phyloP scores from a whole-genome alignment of 2,797 vertebrate species.

The Sylvilagus floridanus region DNA sequence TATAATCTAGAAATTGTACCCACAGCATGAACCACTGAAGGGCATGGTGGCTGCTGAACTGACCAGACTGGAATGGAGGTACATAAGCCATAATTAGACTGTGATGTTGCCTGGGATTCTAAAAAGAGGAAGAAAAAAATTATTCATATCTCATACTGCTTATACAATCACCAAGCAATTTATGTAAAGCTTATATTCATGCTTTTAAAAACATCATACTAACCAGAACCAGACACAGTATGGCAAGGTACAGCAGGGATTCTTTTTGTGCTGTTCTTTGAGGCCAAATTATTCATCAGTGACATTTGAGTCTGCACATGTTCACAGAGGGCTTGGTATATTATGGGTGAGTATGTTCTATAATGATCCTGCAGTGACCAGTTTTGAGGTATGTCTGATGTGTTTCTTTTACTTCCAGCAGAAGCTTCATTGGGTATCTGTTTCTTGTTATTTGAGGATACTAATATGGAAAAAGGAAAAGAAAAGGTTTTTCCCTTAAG shows the following conservation, averaged over 20 bases:
- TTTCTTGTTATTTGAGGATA: conserved; percentile 85
- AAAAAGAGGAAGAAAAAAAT: conserved; percentile 63
- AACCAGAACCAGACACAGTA: conserved; percentile 81
- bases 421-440: conserved; percentile 53
- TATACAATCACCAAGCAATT: conserved; percentile 40
- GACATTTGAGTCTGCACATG: conserved; percentile 88
- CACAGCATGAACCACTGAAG: conserved; percentile 84
- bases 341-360: conserved; percentile 81
- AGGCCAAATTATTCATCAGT: conserved; percentile 79
- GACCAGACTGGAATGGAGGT: conserved; percentile 85
- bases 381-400: conserved; percentile 61
- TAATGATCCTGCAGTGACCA: conserved; percentile 78
- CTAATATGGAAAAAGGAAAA: conserved; percentile 74
- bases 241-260: conserved; percentile 71
- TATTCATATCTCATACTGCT: conserved; percentile 37
- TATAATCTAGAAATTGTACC: conserved; percentile 79
- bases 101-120: conserved; percentile 84
- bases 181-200: conserved; percentile 47
- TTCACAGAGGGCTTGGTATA: conserved; percentile 84
- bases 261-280: conserved; percentile 67
- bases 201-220: conserved; percentile 72
- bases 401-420: conserved; percentile 72
- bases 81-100: conserved; percentile 84
- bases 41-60: conserved; percentile 84
- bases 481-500: background rate